Evolutionary conservation across 53 echinoderm and acorn worm genomes (phyloP).

Genomic region (Luidia sarsii): DNA sequence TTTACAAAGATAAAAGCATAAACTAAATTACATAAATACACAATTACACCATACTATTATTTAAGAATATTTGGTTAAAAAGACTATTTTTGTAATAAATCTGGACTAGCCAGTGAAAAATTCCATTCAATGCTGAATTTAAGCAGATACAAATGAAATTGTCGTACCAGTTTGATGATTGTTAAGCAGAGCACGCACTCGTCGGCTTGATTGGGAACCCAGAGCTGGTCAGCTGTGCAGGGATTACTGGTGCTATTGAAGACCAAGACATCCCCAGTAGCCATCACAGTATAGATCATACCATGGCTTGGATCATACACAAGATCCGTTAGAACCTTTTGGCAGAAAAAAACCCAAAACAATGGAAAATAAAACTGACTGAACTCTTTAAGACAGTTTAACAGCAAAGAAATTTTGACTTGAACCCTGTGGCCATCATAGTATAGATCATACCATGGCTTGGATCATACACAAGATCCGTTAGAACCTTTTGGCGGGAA

Average conservation of each 20-base stretch:
- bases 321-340: slow-evolving; percentile 87
- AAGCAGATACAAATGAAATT: no score
- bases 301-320: slow-evolving; percentile 85
- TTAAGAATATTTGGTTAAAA: no score
- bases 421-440: slow-evolving; percentile 81
- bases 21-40: no score
- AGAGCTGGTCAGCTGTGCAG: slow-evolving; percentile 78
- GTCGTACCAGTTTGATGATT: slow-evolving; percentile 82
- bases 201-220: slow-evolving; percentile 80
- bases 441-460: slow-evolving; percentile 76
- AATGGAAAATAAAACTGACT: no score
- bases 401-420: no score
- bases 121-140: no score
- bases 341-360: no score
- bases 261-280: slow-evolving; percentile 84
- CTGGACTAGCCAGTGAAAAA: no score
- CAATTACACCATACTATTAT: no score
- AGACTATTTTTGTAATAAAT: no score
- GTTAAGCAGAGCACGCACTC: slow-evolving; percentile 79
- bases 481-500: slow-evolving; percentile 65
- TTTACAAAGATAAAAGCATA: no score
- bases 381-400: no score
- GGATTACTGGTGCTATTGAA: slow-evolving; percentile 89
- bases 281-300: slow-evolving; percentile 83
- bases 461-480: slow-evolving; percentile 94